These are phyloP conservation scores for Meriones psammophilus DNA, from an alignment of 2,797 vertebrate species.

Conservation along the genomic window DNA sequence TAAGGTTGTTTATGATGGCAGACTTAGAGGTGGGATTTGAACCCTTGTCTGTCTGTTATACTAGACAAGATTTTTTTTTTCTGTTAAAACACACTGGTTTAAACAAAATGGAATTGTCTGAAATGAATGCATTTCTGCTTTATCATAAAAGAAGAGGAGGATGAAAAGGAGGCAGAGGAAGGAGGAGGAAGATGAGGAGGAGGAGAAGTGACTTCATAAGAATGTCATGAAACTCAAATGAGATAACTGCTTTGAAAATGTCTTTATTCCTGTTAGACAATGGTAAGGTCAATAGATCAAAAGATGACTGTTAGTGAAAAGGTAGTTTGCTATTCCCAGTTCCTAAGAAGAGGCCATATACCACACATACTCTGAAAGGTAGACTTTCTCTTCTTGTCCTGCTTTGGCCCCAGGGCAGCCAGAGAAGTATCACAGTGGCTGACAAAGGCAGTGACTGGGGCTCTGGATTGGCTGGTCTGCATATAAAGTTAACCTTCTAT, in stretches of 20 bases:
- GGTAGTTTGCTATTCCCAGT: background rate
- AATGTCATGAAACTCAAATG: background rate
- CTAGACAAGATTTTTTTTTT: constrained; percentile 4
- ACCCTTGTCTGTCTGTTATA: background rate
- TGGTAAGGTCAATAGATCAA: background rate
- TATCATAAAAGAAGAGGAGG: background rate
- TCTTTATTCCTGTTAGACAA: constrained; percentile 21
- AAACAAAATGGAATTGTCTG: background rate
- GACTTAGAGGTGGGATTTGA: constrained; percentile 26
- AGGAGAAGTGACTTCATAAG: background rate
- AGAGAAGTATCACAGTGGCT: background rate
- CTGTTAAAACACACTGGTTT: background rate
- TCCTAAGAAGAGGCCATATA: background rate
- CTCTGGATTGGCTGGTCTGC: background rate
- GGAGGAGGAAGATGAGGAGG: background rate
- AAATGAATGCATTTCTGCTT: constrained; percentile 5
- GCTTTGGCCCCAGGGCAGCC: background rate
- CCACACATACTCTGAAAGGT: background rate
- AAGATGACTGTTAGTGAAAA: background rate
- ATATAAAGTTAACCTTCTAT: background rate
- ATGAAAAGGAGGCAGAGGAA: background rate
- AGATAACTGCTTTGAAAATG: background rate
- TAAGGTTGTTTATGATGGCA: constrained; percentile 29
- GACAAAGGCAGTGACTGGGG: background rate
- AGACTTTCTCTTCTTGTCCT: background rate